phyloP scores from a whole-genome alignment of 1,140 invertebrate genomes.

The Listronotus oregonensis region DNA sequence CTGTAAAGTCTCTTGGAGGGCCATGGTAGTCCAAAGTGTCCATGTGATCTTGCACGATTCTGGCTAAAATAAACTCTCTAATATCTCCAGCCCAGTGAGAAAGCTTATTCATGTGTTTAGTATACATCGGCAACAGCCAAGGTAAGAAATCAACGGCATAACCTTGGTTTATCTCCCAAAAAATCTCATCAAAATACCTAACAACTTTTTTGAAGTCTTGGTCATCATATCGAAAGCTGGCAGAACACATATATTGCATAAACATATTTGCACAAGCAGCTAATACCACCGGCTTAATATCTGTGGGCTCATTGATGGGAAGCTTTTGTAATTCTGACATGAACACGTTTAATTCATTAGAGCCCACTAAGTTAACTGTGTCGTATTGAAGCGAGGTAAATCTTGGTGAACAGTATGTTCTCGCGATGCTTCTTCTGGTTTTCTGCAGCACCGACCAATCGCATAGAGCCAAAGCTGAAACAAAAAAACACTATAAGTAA shows the following conservation, averaged over 20 bases:
- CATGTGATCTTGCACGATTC: slow-evolving; percentile 70
- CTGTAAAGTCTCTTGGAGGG: slow-evolving; percentile 72
- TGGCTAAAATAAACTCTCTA: slow-evolving; percentile 73
- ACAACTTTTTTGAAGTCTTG: slow-evolving; percentile 68
- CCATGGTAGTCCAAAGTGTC: slow-evolving; percentile 61
- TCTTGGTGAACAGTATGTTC: slow-evolving; percentile 76
- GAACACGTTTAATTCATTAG: slow-evolving; percentile 64
- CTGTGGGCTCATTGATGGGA: slow-evolving; percentile 53
- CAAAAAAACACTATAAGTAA: slow-evolving; percentile 44
- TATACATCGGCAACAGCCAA: slow-evolving; percentile 75
- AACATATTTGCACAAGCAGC: slow-evolving; percentile 83
- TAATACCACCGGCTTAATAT: slow-evolving; percentile 69
- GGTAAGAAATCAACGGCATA: slow-evolving; percentile 89
- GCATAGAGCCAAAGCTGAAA: slow-evolving; percentile 81
- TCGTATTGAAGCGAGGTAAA: slow-evolving; percentile 72
- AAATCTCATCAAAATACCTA: slow-evolving; percentile 80
- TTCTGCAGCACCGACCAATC: slow-evolving; percentile 85
- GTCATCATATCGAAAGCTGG: slow-evolving; percentile 71
- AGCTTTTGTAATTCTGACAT: slow-evolving; percentile 61
- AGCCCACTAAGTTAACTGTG: slow-evolving; percentile 67
- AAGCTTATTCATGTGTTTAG: slow-evolving; percentile 70
- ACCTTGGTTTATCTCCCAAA: slow-evolving; percentile 89
- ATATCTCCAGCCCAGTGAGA: slow-evolving; percentile 71
- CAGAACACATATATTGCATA: slow-evolving; percentile 80
- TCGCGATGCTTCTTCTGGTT: slow-evolving; percentile 74